Base-by-base conservation (phyloP, 1,140 invertebrate species). In the Neocloeon triangulifer region DNA sequence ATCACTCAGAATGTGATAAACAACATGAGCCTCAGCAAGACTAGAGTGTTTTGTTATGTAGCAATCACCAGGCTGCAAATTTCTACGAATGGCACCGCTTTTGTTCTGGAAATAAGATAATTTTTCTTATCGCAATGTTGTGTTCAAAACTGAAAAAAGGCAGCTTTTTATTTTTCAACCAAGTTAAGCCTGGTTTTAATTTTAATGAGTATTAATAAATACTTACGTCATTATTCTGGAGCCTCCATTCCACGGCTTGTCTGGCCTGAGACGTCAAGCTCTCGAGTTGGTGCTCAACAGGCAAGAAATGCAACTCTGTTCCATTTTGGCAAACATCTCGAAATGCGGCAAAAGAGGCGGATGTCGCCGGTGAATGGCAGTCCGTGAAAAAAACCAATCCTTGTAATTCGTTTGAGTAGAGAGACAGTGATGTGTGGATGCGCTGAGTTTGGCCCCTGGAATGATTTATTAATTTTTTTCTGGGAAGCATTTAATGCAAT, bases 11-110 rank as follows among this genome's bases (percentile, higher is more conserved):
- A 98, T 68, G 50, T 97, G 91, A 59, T 95, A 96, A 34, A 95
- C 72, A 3, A 91, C 69, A 58, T 96, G 88, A 25, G 84, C 77
- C 50, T 92, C 80, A 7, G 82, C 70, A 33, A 97, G 62, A 66
- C 96, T 96, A 30, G 88, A 95, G 67, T 97, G 92, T 38, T 72
- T 67, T 3, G 89, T 95, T 7, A 95, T 69, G 51, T 84, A 92
- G 44, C 94, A 77, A 58, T 97, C 92, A 4, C 92, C 92, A 1
- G 75, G 66, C 50, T 76, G 69, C 29, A 80, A 50, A 34, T 62
- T 54, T 46, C 69, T 58, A 19, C 44, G 34, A 10, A 33, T 42
- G 16, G 41, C 39, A 38, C 42, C 44, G 30, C 44, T n/a, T n/a
- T n/a, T n/a, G n/a, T n/a, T n/a, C n/a, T n/a, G n/a, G n/a, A n/a